phyloP scores from a whole-genome alignment of 2,797 vertebrate species.

The Sebastes melanostomus region DNA sequence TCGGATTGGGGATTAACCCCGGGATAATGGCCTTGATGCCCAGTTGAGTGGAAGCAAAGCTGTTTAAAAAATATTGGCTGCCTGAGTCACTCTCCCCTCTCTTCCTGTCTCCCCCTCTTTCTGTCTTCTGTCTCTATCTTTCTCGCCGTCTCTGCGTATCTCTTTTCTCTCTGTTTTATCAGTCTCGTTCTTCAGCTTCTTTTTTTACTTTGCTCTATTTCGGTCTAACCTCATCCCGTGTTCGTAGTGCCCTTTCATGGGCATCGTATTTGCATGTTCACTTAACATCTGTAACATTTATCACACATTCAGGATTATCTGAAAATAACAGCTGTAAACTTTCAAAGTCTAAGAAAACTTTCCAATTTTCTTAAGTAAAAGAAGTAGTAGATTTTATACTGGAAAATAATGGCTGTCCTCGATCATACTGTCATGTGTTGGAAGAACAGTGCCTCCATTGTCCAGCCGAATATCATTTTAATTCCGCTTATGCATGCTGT shows the following conservation, averaged over 20 bases:
- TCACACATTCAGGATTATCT: conserved; percentile 18
- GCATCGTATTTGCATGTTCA: not conserved
- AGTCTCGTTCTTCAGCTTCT: not conserved
- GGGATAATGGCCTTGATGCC: conserved; percentile 84
- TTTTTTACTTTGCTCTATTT: conserved; percentile 8
- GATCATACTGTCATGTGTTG: conserved; percentile 7
- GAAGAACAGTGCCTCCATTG: conserved; percentile 29
- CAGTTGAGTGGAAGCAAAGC: conserved; percentile 84
- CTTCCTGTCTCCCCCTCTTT: conserved; percentile 62
- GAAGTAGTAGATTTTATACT: conserved; percentile 14
- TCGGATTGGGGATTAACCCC: conserved; percentile 84
- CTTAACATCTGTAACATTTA: not conserved
- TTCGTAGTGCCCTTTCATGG: not conserved
- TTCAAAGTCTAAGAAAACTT: conserved; percentile 17
- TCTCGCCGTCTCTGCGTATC: not conserved
- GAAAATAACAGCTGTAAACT: conserved; percentile 22
- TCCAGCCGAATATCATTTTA: conserved; percentile 29
- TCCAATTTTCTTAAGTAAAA: conserved; percentile 4
- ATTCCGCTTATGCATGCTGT: conserved; percentile 25
- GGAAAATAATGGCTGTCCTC: conserved; percentile 16
- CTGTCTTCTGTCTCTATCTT: conserved; percentile 50
- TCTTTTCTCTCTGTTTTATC: conserved; percentile 33
- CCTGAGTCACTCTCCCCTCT: conserved; percentile 70
- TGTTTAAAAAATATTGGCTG: conserved; percentile 84
- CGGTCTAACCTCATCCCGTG: not conserved